Percentiles rank a stretch among this genome's conserved stretches.
Evolutionary conservation across 1,140 invertebrate genomes (phyloP).

Genomic region (Drosophila bocki): DNA sequence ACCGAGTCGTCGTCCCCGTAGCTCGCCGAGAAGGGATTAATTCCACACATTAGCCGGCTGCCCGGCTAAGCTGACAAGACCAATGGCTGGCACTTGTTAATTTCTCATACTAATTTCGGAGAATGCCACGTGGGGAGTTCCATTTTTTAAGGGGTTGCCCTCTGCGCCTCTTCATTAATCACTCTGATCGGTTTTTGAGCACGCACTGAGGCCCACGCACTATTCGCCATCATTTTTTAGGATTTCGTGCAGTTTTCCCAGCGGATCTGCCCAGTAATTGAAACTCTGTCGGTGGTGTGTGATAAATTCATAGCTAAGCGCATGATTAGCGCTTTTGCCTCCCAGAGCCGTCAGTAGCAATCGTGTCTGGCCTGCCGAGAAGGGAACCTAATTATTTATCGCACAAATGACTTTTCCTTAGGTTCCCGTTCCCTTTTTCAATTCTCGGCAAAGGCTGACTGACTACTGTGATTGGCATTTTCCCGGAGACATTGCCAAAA

Average conservation of each 20-base stretch:
- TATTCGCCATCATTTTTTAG: conserved; percentile 78
- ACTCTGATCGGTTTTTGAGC: conserved; percentile 79
- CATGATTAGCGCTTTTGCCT: conserved; percentile 50
- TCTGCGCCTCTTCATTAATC: conserved; percentile 63
- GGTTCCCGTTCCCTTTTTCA: neutral
- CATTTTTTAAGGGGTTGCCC: conserved; percentile 50
- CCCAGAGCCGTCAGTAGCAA: neutral
- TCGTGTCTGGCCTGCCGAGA: conserved; percentile 25
- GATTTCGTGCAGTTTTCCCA: conserved; percentile 68
- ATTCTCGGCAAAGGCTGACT: conserved; percentile 10
- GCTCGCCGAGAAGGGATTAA: conserved; percentile 55
- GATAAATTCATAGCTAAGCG: conserved; percentile 54
- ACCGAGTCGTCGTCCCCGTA: conserved; percentile 43
- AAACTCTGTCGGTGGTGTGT: conserved; percentile 32
- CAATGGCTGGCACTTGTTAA: conserved; percentile 78
- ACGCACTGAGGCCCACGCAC: conserved; percentile 48
- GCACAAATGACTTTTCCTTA: conserved; percentile 37
- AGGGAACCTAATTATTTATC: conserved; percentile 49
- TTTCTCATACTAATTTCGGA: conserved; percentile 68
- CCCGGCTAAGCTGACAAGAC: conserved; percentile 72
- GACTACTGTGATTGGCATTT: conserved; percentile 37
- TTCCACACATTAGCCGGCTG: conserved; percentile 62
- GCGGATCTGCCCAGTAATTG: conserved; percentile 37
- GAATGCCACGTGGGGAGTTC: conserved; percentile 30
- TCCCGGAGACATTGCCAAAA: conserved; percentile 15